Evolutionary conservation across 2,113 vertebrate species (phyloP), one percentile per base, ranked within the genome.

Genomic region (Glaucomys volans): DNA sequence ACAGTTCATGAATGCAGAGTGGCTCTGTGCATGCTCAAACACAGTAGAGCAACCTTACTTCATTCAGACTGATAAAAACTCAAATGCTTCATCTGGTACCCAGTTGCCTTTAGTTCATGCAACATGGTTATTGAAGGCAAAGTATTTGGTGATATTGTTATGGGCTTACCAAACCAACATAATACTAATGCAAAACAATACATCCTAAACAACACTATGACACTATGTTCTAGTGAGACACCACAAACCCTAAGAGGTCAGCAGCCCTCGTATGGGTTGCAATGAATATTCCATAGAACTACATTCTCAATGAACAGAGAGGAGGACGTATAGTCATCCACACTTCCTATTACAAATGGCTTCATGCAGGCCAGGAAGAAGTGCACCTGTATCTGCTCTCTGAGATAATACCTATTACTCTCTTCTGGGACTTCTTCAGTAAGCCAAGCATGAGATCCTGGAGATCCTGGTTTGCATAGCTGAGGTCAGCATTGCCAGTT

Each of bases 1-100:
- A 3, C 13, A n/a, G 50, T 30, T 42, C 52, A 40, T 52, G 22
- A 91, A 35, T 7, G 14, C 16, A 52, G 20, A 52, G 42, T 50
- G 0, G 40, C 28, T 2, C 12, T 8, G 0, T 64, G 20, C 18
- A n/a, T 14, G 44, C 7, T 32, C 30, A 32, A 28, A 37, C 2
- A n/a, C 5, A 47, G 17, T 12, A 66, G 30, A 42, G 79, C 20
- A 72, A 40, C 4, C 32, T 52, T 24, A 9, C 20, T 74, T 79
- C n/a, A 18, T n/a, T 71, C 17, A 32, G 30, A 54, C 2, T 24
- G 30, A 12, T 64, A 35, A 28, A 32, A 91, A 72, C 28, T 62
- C 9, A 28, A 28, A 62, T 28, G 59, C 59, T 62, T 62, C 59
- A 62, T 62, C 59, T 42, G 52, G 28, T 14, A 30, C 28, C 10